phyloP scores from a whole-genome alignment of 2,113 vertebrate genomes.

The Tamias sibiricus region DNA sequence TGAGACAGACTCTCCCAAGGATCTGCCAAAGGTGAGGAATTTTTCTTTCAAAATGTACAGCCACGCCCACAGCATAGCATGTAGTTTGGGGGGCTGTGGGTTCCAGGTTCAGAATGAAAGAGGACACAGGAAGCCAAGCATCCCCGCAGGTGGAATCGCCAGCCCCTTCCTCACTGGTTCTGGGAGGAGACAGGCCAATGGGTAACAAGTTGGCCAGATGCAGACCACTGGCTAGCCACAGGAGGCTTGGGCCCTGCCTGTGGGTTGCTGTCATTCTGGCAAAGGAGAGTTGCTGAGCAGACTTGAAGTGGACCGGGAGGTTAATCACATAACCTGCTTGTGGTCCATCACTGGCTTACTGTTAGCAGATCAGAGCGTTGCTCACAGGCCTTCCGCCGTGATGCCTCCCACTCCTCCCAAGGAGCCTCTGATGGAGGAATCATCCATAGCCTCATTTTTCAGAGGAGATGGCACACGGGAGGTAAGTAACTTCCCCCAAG shows the following conservation, averaged over 20 bases:
- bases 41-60: background rate
- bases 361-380: fast-evolving
- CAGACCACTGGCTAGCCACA: fast-evolving
- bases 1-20: background rate
- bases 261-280: background rate
- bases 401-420: background rate
- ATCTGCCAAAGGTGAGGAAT: background rate
- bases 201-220: background rate
- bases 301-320: background rate
- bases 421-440: background rate
- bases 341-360: fast-evolving
- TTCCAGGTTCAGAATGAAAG: background rate
- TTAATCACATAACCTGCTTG: no score
- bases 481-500: background rate
- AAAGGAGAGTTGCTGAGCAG: background rate
- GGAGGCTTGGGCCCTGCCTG: background rate
- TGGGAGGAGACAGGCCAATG: background rate
- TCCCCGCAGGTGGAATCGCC: background rate
- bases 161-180: no score
- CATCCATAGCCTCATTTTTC: fast-evolving
- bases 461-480: background rate
- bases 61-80: background rate
- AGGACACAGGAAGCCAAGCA: no score
- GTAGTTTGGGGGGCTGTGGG: background rate
- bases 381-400: fast-evolving